A percentile compares a stretch with the other conserved stretches of the same genome.
These are phyloP conservation scores for Calypte anna DNA, from an alignment of 2,113 vertebrate genomes.

Conservation along the genomic window DNA sequence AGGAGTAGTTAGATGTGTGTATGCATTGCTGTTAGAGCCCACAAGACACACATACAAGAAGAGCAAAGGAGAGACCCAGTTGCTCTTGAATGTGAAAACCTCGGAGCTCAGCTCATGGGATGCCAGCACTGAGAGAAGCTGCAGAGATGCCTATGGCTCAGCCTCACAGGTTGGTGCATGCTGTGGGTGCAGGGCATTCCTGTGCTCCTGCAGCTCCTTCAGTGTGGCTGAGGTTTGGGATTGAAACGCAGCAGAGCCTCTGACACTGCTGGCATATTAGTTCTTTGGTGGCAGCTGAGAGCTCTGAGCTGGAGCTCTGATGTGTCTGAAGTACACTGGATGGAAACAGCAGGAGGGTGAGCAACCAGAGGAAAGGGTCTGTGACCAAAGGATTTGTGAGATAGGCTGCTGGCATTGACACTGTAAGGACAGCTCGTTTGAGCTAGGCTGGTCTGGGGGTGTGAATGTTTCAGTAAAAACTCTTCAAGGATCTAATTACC, in stretches of 20 bases:
- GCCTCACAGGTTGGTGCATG: accelerated
- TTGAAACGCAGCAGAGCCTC: neutral
- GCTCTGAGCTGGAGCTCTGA: neutral
- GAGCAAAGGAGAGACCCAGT: neutral
- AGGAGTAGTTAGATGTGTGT: neutral
- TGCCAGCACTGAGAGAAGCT: neutral
- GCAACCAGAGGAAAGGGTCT: neutral
- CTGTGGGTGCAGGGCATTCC: accelerated
- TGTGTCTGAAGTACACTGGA: neutral
- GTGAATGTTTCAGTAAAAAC: neutral
- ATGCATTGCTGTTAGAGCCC: neutral
- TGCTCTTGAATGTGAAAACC: neutral
- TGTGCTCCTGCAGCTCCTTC: neutral
- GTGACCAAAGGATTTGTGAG: neutral
- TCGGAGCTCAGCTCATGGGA: neutral
- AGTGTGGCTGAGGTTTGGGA: neutral
- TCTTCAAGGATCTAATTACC: neutral
- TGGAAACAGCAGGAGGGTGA: neutral
- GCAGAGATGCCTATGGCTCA: neutral
- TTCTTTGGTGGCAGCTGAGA: neutral
- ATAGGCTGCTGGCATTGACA: neutral
- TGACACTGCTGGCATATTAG: neutral
- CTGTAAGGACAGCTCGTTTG: neutral
- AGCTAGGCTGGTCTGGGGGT: neutral
- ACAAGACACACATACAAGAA: neutral